Percentiles rank a stretch among this genome's conserved stretches.
Evolutionary conservation across 1,140 invertebrate species (phyloP).

Genomic region (Calephelis virginiensis): DNA sequence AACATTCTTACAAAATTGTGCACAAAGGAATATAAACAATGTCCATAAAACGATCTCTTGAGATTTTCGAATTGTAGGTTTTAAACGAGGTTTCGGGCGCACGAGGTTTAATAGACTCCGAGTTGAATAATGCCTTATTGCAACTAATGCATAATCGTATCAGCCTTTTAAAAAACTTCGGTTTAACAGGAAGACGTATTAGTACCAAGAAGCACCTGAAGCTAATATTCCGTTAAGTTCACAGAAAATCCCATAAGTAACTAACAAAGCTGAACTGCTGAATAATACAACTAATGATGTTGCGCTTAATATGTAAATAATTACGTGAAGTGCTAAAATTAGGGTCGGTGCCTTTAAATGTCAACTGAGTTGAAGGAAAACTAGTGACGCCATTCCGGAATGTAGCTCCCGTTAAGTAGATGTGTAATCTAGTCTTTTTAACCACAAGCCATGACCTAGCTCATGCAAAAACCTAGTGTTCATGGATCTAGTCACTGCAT

Average conservation of each 20-base stretch:
- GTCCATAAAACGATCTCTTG: too few relatives aligned
- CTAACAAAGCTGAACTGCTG: not conserved
- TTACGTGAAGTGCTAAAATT: constrained; percentile 6
- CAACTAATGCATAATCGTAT: too few relatives aligned
- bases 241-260: not conserved
- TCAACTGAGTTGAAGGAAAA: constrained; percentile 13
- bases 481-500: not conserved
- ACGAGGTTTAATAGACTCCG: too few relatives aligned
- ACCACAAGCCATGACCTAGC: constrained; percentile 3
- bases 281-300: not conserved
- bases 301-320: constrained; percentile 17
- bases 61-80: too few relatives aligned
- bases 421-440: constrained; percentile 2
- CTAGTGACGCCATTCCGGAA: constrained; percentile 2
- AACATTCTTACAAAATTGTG: too few relatives aligned
- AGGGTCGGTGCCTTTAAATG: constrained; percentile 6
- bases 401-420: constrained; percentile 2
- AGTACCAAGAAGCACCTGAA: not conserved
- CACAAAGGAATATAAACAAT: too few relatives aligned
- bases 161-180: too few relatives aligned
- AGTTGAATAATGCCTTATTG: too few relatives aligned
- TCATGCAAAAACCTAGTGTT: not conserved
- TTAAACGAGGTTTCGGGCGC: too few relatives aligned
- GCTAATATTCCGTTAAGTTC: not conserved
- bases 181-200: not conserved